Percentiles rank a stretch among this genome's conserved stretches.
phyloP scores from a whole-genome alignment of 2,113 vertebrate genomes.

The Sceloporus tristichus region DNA sequence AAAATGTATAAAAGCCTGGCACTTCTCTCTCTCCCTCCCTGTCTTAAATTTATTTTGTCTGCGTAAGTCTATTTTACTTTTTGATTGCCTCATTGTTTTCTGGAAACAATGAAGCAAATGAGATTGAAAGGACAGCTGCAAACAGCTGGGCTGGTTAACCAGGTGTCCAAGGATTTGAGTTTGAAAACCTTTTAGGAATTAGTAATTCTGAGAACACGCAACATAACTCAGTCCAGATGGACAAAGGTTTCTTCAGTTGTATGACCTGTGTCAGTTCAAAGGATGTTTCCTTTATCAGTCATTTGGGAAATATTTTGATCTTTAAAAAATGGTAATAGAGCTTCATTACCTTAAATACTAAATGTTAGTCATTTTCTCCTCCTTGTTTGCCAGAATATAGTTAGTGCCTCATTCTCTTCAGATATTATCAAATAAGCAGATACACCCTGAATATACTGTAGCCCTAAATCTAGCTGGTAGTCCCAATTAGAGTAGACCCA shows the following conservation, averaged over 20 bases:
- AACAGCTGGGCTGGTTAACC: conserved; percentile 59
- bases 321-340: neutral
- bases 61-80: conserved; percentile 61
- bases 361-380: neutral
- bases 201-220: conserved; percentile 39
- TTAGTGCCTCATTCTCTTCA: neutral
- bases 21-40: conserved; percentile 36
- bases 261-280: conserved; percentile 10
- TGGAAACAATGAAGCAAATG: conserved; percentile 72
- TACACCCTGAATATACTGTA: neutral
- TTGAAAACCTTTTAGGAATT: conserved; percentile 37
- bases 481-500: no score
- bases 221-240: conserved; percentile 25
- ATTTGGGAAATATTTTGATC: neutral
- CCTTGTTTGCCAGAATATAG: neutral
- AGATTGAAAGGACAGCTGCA: conserved; percentile 69
- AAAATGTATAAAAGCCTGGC: conserved; percentile 68
- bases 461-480: neutral
- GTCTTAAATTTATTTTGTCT: conserved; percentile 45
- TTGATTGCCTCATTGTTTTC: conserved; percentile 70
- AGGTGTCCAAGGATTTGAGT: conserved; percentile 54
- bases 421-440: neutral
- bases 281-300: conserved; percentile 14
- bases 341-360: neutral
- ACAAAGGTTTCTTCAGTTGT: neutral